Conservation (phyloP, 2,113 vertebrate species). For the Silurus meridionalis region DNA sequence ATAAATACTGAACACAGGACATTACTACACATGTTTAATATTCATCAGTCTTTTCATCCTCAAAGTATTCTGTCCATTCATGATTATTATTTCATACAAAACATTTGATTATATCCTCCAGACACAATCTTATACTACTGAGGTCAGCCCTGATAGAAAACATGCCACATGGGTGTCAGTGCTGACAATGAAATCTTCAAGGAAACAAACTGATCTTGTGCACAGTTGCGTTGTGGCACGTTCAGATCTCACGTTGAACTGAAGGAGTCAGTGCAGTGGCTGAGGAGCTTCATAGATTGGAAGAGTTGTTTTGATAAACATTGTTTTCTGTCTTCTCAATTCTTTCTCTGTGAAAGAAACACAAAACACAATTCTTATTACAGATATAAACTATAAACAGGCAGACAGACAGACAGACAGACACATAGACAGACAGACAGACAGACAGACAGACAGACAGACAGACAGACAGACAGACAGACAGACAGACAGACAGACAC, state of each 20-base stretch:
- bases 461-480: neutral
- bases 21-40: no score
- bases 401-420: no score
- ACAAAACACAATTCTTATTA: neutral
- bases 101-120: neutral
- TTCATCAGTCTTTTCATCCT: neutral
- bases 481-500: neutral
- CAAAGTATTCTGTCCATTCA: neutral
- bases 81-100: neutral
- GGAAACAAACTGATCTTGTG: neutral
- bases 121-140: neutral
- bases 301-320: constrained; percentile 39
- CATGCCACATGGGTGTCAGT: neutral
- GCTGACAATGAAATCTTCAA: neutral
- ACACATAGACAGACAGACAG: no score
- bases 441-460: no score
- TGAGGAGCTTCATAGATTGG: constrained; percentile 5
- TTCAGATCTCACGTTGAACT: neutral
- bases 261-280: neutral
- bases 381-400: no score
- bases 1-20: neutral
- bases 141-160: neutral
- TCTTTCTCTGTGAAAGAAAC: constrained; percentile 56
- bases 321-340: constrained; percentile 33
- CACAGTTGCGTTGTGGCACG: no score